Percentiles rank a stretch among this genome's conserved stretches.
phyloP scores from a whole-genome alignment of 2,888 invertebrate species.

The Drosophila neotestacea region DNA sequence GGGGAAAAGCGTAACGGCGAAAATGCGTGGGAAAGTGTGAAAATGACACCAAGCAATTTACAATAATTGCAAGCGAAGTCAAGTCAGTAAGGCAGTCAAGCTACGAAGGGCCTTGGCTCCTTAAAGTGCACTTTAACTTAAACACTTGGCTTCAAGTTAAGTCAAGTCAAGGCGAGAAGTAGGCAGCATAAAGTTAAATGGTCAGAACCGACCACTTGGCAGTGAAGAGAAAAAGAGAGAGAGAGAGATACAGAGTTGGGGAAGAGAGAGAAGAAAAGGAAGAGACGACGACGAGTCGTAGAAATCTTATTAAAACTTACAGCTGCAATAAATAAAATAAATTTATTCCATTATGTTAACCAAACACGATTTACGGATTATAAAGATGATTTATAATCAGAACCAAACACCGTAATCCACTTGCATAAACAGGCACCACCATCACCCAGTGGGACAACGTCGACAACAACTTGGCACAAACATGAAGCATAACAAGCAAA shows the following conservation, averaged over 20 bases:
- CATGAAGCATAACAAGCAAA: slow-evolving; percentile 72
- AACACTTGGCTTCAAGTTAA: slow-evolving; percentile 34
- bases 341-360: slow-evolving; percentile 82
- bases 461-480: slow-evolving; percentile 70
- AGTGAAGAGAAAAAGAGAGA: neutral
- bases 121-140: slow-evolving; percentile 71
- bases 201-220: slow-evolving; percentile 29
- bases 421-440: slow-evolving; percentile 74
- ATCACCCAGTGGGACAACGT: slow-evolving; percentile 10
- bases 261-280: neutral
- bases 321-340: slow-evolving; percentile 82
- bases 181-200: slow-evolving; percentile 49
- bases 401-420: slow-evolving; percentile 82
- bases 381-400: slow-evolving; percentile 82
- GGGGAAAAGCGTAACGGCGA: slow-evolving; percentile 49
- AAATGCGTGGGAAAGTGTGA: slow-evolving; percentile 76
- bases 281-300: slow-evolving; percentile 48
- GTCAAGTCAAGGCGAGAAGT: slow-evolving; percentile 13
- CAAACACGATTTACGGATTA: slow-evolving; percentile 82
- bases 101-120: slow-evolving; percentile 22
- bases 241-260: neutral
- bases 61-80: slow-evolving; percentile 70
- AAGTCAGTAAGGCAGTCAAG: slow-evolving; percentile 8
- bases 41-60: slow-evolving; percentile 78
- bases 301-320: slow-evolving; percentile 80